Evolutionary conservation across 2,797 vertebrate genomes (phyloP).

Genomic region (Alca torda): DNA sequence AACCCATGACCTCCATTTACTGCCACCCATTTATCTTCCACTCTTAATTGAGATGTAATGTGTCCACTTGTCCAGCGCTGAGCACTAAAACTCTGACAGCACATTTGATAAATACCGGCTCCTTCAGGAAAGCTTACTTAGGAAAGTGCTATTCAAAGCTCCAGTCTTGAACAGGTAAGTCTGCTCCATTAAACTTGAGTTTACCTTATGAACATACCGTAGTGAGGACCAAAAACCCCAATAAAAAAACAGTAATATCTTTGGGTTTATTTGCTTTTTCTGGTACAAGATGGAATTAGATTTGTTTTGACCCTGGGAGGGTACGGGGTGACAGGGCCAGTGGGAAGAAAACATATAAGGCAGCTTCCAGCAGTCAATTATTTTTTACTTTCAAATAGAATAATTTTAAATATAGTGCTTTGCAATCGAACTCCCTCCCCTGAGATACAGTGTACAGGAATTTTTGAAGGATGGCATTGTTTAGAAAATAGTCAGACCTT

Average conservation of each 20-base stretch:
- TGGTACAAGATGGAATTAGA: not conserved
- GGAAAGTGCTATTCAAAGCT: not conserved
- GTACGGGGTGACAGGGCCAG: not conserved
- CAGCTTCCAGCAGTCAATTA: not conserved
- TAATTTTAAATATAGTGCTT: not conserved
- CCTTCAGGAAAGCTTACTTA: not conserved
- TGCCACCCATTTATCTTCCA: constrained; percentile 58
- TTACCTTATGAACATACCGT: not conserved
- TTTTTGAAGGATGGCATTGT: not conserved
- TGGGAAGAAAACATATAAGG: not conserved
- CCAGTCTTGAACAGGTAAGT: not conserved
- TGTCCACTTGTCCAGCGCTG: constrained; percentile 27
- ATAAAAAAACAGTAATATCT: not conserved
- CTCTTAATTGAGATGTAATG: constrained; percentile 70
- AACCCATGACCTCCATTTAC: constrained; percentile 61
- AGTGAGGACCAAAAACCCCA: not conserved
- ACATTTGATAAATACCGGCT: not conserved
- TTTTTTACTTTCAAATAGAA: not conserved
- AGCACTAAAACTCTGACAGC: constrained; percentile 30
- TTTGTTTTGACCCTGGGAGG: not conserved
- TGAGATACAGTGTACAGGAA: not conserved
- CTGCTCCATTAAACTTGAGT: not conserved
- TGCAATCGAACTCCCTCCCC: not conserved
- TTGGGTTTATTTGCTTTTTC: constrained; percentile 1
- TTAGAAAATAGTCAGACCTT: not conserved